Percentiles rank a stretch among this genome's conserved stretches.
Evolutionary conservation across 1,140 invertebrate genomes (phyloP).

Genomic region (Luehdorfia chinensis): DNA sequence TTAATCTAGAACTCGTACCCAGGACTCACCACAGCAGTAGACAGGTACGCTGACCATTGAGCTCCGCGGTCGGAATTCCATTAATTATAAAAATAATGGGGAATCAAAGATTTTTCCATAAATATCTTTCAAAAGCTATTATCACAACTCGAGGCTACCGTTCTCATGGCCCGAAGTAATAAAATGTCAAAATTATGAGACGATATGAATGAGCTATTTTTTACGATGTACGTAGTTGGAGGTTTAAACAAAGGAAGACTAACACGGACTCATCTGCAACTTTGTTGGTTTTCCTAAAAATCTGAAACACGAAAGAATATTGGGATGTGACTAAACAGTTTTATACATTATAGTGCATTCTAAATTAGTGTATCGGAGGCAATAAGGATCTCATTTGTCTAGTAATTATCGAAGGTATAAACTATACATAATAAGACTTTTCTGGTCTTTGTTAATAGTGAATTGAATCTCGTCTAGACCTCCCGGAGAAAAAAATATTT

Average conservation of each 20-base stretch:
- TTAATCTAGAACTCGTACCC: no score
- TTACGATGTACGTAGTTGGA: constrained; percentile 12
- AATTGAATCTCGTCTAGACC: no score
- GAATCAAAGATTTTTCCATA: constrained; percentile 16
- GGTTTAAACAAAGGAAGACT: constrained; percentile 22
- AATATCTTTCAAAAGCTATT: constrained; percentile 14
- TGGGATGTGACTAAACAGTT: constrained; percentile 11
- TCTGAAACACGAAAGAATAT: constrained; percentile 10
- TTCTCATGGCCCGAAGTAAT: constrained; percentile 20
- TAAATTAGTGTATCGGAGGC: not conserved
- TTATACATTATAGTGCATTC: not conserved
- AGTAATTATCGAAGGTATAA: not conserved
- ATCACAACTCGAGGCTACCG: constrained; percentile 14
- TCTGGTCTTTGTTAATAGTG: no score
- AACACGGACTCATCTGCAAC: constrained; percentile 12
- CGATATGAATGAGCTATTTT: constrained; percentile 31
- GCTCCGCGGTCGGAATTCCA: no score
- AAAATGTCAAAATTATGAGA: constrained; percentile 40
- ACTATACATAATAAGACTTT: not conserved
- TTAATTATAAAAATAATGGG: constrained; percentile 1
- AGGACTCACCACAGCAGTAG: no score
- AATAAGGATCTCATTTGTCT: not conserved
- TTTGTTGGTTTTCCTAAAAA: constrained; percentile 13
- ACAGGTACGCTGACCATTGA: no score
- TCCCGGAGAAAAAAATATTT: no score